Evolutionary conservation across 2,888 invertebrate species (phyloP).

Genomic region (Tetrapedia diversipes): DNA sequence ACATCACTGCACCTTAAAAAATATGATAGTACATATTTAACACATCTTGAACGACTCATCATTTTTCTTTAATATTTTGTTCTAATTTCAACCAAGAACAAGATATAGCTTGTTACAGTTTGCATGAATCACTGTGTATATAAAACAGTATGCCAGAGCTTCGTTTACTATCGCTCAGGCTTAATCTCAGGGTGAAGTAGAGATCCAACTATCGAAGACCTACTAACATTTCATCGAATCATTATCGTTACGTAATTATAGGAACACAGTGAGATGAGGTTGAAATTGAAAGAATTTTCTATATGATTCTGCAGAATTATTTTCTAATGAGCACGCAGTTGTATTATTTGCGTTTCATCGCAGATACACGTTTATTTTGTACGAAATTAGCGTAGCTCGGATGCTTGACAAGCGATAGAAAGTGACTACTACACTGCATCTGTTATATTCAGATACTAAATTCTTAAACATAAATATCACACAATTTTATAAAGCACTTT

Average conservation of each 20-base stretch:
- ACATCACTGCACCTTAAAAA: too few species aligned
- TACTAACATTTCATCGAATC: slow-evolving; percentile 64
- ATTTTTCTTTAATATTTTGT: too few species aligned
- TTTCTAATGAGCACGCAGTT: not conserved
- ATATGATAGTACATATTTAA: too few species aligned
- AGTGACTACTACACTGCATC: not conserved
- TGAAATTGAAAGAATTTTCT: slow-evolving; percentile 43
- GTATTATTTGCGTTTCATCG: not conserved
- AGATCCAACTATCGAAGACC: slow-evolving; percentile 48
- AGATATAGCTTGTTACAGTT: too few species aligned
- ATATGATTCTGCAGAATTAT: slow-evolving; percentile 9
- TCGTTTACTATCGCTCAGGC: slow-evolving; percentile 54
- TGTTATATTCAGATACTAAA: not conserved
- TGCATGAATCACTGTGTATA: too few species aligned
- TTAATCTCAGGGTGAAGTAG: slow-evolving; percentile 51
- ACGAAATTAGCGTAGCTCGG: not conserved
- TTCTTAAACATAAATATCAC: too few species aligned
- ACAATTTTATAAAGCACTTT: too few species aligned
- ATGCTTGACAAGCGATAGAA: not conserved
- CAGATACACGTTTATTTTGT: not conserved
- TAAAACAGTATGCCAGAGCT: slow-evolving; percentile 43
- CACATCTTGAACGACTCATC: too few species aligned
- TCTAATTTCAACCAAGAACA: too few species aligned
- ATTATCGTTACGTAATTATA: slow-evolving; percentile 52
- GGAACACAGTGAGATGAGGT: slow-evolving; percentile 35